phyloP scores from a whole-genome alignment of 2,797 vertebrate species.

The Lemur catta region DNA sequence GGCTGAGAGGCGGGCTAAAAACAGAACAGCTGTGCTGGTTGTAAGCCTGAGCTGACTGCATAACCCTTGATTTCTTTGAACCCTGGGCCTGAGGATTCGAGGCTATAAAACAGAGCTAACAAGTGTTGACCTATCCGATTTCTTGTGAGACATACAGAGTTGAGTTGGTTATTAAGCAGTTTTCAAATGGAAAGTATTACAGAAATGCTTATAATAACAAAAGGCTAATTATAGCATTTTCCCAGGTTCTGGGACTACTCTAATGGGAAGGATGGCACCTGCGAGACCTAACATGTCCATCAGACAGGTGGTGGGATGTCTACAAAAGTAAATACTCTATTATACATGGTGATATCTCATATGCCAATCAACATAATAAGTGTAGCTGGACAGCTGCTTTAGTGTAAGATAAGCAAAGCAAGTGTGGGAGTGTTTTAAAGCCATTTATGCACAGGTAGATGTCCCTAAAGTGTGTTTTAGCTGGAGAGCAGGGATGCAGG shows the following conservation, averaged over 20 bases:
- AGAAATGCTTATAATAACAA: slow-evolving; percentile 55
- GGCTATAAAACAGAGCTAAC: slow-evolving; percentile 46
- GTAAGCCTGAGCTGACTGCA: background rate
- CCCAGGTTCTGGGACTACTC: slow-evolving; percentile 36
- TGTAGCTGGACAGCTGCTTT: background rate
- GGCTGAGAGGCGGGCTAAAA: slow-evolving; percentile 24
- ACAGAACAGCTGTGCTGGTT: slow-evolving; percentile 44
- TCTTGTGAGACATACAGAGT: slow-evolving; percentile 15
- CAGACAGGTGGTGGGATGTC: background rate
- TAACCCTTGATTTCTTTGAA: slow-evolving; percentile 26
- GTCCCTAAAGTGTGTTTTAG: background rate
- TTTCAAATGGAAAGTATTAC: slow-evolving; percentile 39
- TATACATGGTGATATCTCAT: background rate
- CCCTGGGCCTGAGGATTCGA: background rate
- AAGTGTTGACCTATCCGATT: slow-evolving; percentile 42
- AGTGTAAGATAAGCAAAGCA: slow-evolving; percentile 14
- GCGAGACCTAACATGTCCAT: slow-evolving; percentile 1
- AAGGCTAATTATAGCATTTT: slow-evolving; percentile 52
- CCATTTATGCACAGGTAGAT: background rate
- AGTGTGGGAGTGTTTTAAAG: background rate
- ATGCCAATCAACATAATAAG: background rate
- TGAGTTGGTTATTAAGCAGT: slow-evolving; percentile 7
- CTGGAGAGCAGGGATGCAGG: background rate
- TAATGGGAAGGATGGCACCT: background rate
- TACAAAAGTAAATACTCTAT: slow-evolving; percentile 16